Base-by-base conservation (phyloP, 2,797 vertebrate genomes). In the Malacoctenus gilli region DNA sequence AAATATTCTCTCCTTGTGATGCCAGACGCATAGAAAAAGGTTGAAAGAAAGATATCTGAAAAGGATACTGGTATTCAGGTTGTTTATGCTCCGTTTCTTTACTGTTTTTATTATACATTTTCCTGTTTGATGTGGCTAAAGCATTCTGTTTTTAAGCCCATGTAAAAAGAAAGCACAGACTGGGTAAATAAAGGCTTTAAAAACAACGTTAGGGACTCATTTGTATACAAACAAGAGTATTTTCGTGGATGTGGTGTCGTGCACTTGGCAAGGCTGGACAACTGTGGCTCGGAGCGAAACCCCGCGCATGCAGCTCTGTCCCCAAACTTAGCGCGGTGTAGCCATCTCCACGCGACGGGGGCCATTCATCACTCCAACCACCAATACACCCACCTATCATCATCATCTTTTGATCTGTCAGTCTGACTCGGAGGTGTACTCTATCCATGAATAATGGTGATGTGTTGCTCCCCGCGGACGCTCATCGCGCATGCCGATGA, bases 371-470 rank as follows among this genome's bases (percentile, higher is more conserved):
- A 84, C 58, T 32, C 32, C 56, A 53, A 51, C 63, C 51, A 34
- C 68, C 44, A 38, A 55, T 54, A 44, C 34, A 70, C 70, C 48
- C 51, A 70, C 80, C 71, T 80, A 79, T 85, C 79, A 80, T 84
- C 79, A 68, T 53, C 79, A 77, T 79, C 82, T 84, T 79, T 83
- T 86, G 77, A 87, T 87, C 75, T 77, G 82, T 83, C 85, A 83
- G 65, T 80, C 73, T 69, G 67, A 57, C 80, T 85, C 63, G 50
- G 70, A 83, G 80, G 74, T 83, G 68, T 60, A 52, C 68, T 85
- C 79, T 71, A 49, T 34, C 69, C 53, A 75, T 88, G 83, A 88
- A 84, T 87, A 85, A 86, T 85, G 84, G 81, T 74, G 81, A 85
- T 79, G 71, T 69, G 77, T 77, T 76, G 71, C 61, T 82, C 82